Percentiles rank a stretch among this genome's conserved stretches.
These are phyloP conservation scores for Platorchestia sp. DNA, from an alignment of 1,140 invertebrate genomes.

Conservation along the genomic window DNA sequence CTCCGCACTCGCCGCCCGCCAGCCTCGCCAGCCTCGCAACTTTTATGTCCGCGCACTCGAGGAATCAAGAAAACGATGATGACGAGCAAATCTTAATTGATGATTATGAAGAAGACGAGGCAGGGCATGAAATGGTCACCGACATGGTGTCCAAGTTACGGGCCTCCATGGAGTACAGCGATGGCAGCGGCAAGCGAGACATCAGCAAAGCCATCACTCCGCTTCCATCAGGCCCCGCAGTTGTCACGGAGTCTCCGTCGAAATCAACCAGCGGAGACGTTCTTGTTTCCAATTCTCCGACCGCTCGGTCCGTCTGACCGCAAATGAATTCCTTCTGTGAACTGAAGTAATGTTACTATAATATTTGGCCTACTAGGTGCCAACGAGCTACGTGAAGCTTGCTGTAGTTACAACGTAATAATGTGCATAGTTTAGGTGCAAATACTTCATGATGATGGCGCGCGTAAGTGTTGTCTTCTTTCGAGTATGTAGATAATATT, in stretches of 20 bases:
- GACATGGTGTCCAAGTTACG: constrained; percentile 47
- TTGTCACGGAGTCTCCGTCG: neutral
- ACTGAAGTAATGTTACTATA: neutral
- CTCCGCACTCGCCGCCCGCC: constrained; percentile 47
- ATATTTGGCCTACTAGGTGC: neutral
- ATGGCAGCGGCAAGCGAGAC: neutral
- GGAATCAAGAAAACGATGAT: constrained; percentile 40
- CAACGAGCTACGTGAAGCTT: neutral
- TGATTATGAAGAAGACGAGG: constrained; percentile 53
- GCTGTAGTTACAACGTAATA: neutral
- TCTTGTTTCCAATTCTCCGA: constrained; percentile 52
- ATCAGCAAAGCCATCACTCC: constrained; percentile 29
- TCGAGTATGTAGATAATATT: constrained; percentile 10
- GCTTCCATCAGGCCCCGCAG: neutral
- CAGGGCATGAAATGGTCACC: constrained; percentile 37
- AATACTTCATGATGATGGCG: neutral
- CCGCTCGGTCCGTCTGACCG: constrained; percentile 56
- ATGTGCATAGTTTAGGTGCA: neutral
- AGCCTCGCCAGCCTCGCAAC: constrained; percentile 41
- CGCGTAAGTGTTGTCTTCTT: neutral
- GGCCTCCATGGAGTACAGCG: constrained; percentile 19
- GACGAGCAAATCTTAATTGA: constrained; percentile 58
- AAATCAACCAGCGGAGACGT: constrained; percentile 1
- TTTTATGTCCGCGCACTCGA: constrained; percentile 36
- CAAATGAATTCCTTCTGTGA: neutral